Conservation (phyloP, 2,113 vertebrate genomes). For the Strix aluco region DNA sequence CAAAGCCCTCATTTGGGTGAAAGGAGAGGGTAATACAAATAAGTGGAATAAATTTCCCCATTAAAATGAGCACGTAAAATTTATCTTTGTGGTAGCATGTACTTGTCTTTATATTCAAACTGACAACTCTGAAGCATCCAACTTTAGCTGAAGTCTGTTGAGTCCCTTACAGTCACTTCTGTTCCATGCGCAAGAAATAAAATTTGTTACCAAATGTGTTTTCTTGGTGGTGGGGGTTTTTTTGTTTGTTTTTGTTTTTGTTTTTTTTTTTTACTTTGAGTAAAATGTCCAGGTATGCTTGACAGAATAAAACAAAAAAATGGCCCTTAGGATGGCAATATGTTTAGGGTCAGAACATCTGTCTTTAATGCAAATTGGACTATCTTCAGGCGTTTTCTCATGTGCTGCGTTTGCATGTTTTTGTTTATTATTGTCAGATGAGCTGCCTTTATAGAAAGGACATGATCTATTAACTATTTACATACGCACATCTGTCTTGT, state of each 20-base stretch:
- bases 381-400: neutral
- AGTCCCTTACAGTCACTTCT: neutral
- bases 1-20: neutral
- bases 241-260: neutral
- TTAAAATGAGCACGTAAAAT: neutral
- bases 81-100: neutral
- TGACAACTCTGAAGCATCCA: neutral
- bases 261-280: neutral
- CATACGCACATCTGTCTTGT: neutral
- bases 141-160: neutral
- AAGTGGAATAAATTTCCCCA: neutral
- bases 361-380: neutral
- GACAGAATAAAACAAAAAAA: neutral
- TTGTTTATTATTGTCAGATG: slow-evolving; percentile 36
- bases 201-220: neutral
- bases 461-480: slow-evolving; percentile 41
- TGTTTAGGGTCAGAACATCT: neutral
- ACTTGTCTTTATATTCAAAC: neutral
- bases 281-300: neutral
- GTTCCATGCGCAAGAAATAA: neutral
- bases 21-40: neutral
- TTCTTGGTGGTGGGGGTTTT: neutral
- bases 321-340: neutral
- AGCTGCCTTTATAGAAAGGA: neutral
- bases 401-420: neutral